These are phyloP conservation scores for Pao palembangensis DNA, from an alignment of 2,113 vertebrate species.

Conservation along the genomic window DNA sequence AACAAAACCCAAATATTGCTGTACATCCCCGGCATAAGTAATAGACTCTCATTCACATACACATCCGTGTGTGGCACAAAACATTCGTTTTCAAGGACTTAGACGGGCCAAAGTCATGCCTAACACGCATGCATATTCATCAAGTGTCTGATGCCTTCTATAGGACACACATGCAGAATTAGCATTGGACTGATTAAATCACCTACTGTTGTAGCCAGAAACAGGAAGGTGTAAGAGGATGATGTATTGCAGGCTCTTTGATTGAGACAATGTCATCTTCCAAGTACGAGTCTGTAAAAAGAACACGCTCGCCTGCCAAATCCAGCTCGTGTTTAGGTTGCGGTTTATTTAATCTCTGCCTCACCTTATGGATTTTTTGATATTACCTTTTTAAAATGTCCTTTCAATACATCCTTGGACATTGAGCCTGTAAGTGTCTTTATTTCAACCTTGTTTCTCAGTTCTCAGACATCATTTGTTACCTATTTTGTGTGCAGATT, in stretches of 20 bases:
- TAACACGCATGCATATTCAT: background rate
- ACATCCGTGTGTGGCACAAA: slow-evolving; percentile 19
- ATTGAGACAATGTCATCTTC: slow-evolving; percentile 52
- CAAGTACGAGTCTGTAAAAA: background rate
- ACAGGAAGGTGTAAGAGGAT: slow-evolving; percentile 53
- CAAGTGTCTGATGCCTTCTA: slow-evolving; percentile 10
- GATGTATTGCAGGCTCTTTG: slow-evolving; percentile 52
- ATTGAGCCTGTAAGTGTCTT: slow-evolving; percentile 56
- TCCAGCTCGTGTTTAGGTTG: slow-evolving; percentile 23
- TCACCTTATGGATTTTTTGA: slow-evolving; percentile 44
- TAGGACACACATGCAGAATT: slow-evolving; percentile 13
- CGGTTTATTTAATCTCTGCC: slow-evolving; percentile 13
- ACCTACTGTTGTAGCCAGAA: slow-evolving; percentile 46
- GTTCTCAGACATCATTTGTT: slow-evolving; percentile 37
- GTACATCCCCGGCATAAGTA: slow-evolving; percentile 47
- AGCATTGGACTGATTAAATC: slow-evolving; percentile 35
- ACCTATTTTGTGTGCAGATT: slow-evolving; percentile 45
- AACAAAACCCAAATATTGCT: slow-evolving; percentile 31
- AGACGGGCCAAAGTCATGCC: background rate
- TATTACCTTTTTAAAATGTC: slow-evolving; percentile 19
- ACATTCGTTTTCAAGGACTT: background rate
- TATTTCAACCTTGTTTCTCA: slow-evolving; percentile 51
- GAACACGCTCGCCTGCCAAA: slow-evolving; percentile 34
- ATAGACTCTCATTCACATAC: slow-evolving; percentile 26
- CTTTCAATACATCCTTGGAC: slow-evolving; percentile 25